Base-by-base conservation (phyloP, 2,888 invertebrate genomes). In the Pycnomerus fuliginosus region DNA sequence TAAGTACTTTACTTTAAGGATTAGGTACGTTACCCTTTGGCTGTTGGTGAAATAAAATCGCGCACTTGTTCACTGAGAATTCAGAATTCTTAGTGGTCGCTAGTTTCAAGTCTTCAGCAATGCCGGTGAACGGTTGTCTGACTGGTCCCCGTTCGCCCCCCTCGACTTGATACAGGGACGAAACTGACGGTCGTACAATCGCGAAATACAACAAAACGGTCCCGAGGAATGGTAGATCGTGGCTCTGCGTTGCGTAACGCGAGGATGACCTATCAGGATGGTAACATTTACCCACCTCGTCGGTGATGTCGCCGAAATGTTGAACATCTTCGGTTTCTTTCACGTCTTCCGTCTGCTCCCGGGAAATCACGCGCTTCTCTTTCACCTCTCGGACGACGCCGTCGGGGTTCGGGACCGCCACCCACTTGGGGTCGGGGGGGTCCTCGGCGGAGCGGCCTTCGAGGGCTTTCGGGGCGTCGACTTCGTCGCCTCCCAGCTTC, bases 251-350 rank as follows among this genome's bases (percentile, higher is more conserved):
- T n/a, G 16, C 15, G 2, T 4, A 5, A 5, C 14, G 41, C 42
- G 57, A 58, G 52, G 58, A 56, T 56, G 62, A 64, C 64, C 64
- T 62, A 62, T 64, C 64, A 64, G 60, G 64, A 61, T 56, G 47
- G 53, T 10, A 12, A 12, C 11, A 25, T 25, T 25, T 25, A 17
- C 20, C 16, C 30, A 91, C 92, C 79, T 90, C 84, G 71, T 92
- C 91, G 34, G 89, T 86, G 62, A 91, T 87, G 66, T 91, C 88
- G 17, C 91, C 91, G 39, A 84, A 76, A 64, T 91, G 87, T 60
- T 85, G 84, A 44, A 87, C 80, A 73, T 92, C 89, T 73, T 92
- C 91, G 0, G 87, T 90, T 72, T 92, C 91, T 50, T 84, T 77
- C 22, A 84, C 81, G 58, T 90, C 85, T 62, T 91, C 87, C 28